phyloP scores from a whole-genome alignment of 2,888 invertebrate species.

The Rhaphigaster nebulosa region DNA sequence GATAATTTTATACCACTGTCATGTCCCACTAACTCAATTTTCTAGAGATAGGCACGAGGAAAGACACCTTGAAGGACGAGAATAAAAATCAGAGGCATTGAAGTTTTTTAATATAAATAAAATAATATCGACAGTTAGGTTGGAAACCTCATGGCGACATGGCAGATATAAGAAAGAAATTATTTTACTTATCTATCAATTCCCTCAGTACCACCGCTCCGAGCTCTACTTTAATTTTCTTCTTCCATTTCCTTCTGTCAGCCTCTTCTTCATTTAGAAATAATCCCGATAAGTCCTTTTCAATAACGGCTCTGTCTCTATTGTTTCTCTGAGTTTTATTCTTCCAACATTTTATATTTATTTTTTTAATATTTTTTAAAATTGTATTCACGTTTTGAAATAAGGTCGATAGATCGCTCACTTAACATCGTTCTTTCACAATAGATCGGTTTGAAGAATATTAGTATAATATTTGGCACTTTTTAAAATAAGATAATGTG shows the following conservation, averaged over 20 bases:
- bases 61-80: too few species aligned
- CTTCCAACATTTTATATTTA: background rate
- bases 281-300: slow-evolving; percentile 9
- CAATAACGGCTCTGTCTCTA: background rate
- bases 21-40: too few species aligned
- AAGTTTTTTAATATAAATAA: background rate
- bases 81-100: too few species aligned
- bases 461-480: too few species aligned
- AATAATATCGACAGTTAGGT: background rate
- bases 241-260: slow-evolving; percentile 18
- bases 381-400: too few species aligned
- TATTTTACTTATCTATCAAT: background rate
- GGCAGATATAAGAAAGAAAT: background rate
- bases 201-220: background rate
- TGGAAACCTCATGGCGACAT: background rate
- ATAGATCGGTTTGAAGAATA: too few species aligned
- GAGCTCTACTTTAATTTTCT: background rate
- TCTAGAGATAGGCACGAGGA: too few species aligned
- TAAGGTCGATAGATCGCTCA: too few species aligned
- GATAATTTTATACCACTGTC: too few species aligned
- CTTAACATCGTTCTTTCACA: too few species aligned
- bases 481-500: too few species aligned
- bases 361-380: too few species aligned
- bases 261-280: slow-evolving; percentile 11
- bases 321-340: background rate